phyloP scores from a whole-genome alignment of 2,797 vertebrate genomes.

The Lagorchestes hirsutus region DNA sequence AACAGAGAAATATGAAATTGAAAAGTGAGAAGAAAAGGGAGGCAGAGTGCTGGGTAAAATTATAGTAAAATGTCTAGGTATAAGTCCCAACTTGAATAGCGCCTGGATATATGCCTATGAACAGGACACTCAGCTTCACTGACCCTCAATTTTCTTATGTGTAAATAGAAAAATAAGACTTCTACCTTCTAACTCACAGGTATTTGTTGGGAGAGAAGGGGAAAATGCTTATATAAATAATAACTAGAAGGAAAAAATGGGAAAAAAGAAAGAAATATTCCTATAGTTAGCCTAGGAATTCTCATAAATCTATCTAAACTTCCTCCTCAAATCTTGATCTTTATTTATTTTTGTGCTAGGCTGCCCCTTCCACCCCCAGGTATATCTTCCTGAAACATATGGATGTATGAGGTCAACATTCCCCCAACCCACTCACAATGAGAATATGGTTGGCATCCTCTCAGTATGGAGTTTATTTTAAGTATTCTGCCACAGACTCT shows the following conservation, averaged over 20 bases:
- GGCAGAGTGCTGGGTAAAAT: not conserved
- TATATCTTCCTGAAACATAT: not conserved
- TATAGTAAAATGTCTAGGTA: not conserved
- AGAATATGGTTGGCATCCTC: accelerated
- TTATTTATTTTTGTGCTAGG: not conserved
- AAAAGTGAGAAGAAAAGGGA: not conserved
- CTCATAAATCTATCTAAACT: not conserved
- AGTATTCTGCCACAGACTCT: not conserved
- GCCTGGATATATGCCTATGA: not conserved
- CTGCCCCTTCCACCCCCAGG: not conserved
- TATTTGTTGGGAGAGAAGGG: not conserved
- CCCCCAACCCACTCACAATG: not conserved
- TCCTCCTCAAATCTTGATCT: not conserved
- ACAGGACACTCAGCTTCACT: not conserved
- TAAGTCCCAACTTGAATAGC: not conserved
- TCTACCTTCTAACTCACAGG: not conserved
- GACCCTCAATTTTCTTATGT: not conserved
- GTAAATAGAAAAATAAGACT: not conserved
- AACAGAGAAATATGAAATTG: not conserved
- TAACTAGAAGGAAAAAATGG: not conserved
- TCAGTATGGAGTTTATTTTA: not conserved
- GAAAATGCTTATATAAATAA: not conserved
- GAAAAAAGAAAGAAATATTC: not conserved
- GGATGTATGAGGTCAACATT: not conserved
- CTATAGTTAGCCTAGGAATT: not conserved